These are phyloP conservation scores for Micrasema minimum DNA, from an alignment of 1,140 invertebrate genomes.

Conservation along the genomic window DNA sequence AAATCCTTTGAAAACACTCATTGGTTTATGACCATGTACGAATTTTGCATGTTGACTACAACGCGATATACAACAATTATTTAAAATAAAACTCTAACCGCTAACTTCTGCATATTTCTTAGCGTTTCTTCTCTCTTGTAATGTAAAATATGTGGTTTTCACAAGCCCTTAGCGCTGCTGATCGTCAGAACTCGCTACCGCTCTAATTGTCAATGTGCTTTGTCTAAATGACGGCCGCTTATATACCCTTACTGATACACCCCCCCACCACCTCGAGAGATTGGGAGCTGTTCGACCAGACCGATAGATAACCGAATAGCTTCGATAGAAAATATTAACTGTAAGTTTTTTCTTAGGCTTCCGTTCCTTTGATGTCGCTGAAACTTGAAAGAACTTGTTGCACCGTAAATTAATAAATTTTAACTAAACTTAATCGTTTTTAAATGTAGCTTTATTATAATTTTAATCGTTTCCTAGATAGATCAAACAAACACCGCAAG, in stretches of 20 bases:
- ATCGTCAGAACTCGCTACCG: slow-evolving; percentile 49
- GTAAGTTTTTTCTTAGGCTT: neutral
- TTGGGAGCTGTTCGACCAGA: neutral
- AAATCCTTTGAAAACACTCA: neutral
- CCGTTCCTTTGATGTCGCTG: neutral
- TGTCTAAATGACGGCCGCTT: slow-evolving; percentile 33
- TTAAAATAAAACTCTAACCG: slow-evolving; percentile 28
- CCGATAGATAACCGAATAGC: neutral
- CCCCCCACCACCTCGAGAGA: slow-evolving; percentile 6
- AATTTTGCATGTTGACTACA: slow-evolving; percentile 21
- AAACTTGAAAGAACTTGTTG: too few relatives aligned
- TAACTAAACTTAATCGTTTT: too few relatives aligned
- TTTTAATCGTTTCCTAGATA: too few relatives aligned
- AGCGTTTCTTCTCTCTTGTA: slow-evolving; percentile 37
- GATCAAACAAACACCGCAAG: too few relatives aligned
- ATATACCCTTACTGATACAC: slow-evolving; percentile 33
- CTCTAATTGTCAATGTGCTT: slow-evolving; percentile 42
- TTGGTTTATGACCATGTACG: neutral
- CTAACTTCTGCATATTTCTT: slow-evolving; percentile 37
- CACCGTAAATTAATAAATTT: too few relatives aligned
- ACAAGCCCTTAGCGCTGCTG: slow-evolving; percentile 49
- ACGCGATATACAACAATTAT: neutral
- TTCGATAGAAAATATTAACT: neutral
- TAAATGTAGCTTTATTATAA: too few relatives aligned
- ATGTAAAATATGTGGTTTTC: slow-evolving; percentile 19